Base-by-base conservation (phyloP, 2,888 invertebrate species). In the Beris morrisii region DNA sequence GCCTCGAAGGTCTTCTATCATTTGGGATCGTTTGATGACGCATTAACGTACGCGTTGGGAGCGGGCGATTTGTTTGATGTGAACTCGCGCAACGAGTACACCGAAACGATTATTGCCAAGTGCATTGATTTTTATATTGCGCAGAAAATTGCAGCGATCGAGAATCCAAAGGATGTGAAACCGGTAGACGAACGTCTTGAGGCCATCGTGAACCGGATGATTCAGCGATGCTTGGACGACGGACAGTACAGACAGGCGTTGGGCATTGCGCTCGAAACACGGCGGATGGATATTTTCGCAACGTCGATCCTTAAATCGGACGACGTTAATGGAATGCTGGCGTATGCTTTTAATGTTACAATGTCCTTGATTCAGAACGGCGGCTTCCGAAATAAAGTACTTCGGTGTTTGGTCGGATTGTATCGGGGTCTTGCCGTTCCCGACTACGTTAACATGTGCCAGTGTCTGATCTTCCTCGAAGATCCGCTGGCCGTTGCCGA, bases 1-100 rank as follows among this genome's bases (percentile, higher is more conserved):
- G 97, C 97, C 5, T 98, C 97, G 73, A 99, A 99, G 83, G 96
- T 97, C 0, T 97, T 97, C 78, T 98, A 97, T 80, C 97, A 99
- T 81, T 84, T 99, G 71, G 97, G 97, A 43, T 93, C 97, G 1
- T 98, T 96, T 80, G 93, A 95, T 78, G 97, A 97, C 80, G 97
- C 98, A 0, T 82, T 99, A 70, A 94, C 94, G n/a, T 97, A 95
- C 81, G 99, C 99, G 30, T 83, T 99, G 15, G 95, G 97, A 15
- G 97, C 99, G 74, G 96, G 95, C 15, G 90, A 93, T 73, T 83
- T 97, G 22, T 98, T 99, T 79, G 93, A 97, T 83, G 94, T 98
- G 2, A 96, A 95, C 77, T 91, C 92, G 38, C 86, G 93, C 66
- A 91, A 93, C 71, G 96, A 97, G 83, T 98, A 97, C 84, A 96